Percentiles rank a stretch among this genome's conserved stretches.
Conservation (phyloP, 2,797 vertebrate species). For the Melanotaenia parkinsoni region DNA sequence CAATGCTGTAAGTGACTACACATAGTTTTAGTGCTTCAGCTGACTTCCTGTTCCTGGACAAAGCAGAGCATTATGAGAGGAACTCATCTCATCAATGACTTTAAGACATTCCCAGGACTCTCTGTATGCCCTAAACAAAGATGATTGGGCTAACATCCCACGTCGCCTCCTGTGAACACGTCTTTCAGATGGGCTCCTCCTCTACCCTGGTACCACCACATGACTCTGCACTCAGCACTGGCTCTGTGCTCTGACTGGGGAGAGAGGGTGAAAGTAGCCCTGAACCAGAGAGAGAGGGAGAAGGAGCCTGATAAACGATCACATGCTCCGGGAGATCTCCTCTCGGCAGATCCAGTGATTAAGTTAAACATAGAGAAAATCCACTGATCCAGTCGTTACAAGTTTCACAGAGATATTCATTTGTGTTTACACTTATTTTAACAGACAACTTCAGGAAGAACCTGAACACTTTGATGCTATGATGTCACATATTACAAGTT, state of each 20-base stretch:
- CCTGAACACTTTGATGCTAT: slow-evolving; percentile 14
- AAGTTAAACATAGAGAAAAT: slow-evolving; percentile 69
- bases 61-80: slow-evolving; percentile 49
- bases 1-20: slow-evolving; percentile 30
- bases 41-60: slow-evolving; percentile 62
- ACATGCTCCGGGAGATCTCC: slow-evolving; percentile 78
- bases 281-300: slow-evolving; percentile 63
- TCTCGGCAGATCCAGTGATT: slow-evolving; percentile 78
- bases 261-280: slow-evolving; percentile 72
- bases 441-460: slow-evolving; percentile 12
- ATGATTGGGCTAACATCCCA: slow-evolving; percentile 63
- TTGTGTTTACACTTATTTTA: slow-evolving; percentile 13
- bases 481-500: slow-evolving; percentile 8
- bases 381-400: slow-evolving; percentile 49
- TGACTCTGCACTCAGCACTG: slow-evolving; percentile 75
- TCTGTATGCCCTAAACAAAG: slow-evolving; percentile 62
- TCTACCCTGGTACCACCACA: slow-evolving; percentile 74
- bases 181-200: slow-evolving; percentile 71
- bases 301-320: slow-evolving; percentile 78
- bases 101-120: slow-evolving; percentile 71
- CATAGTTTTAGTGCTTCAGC: slow-evolving; percentile 44
- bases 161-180: slow-evolving; percentile 66
- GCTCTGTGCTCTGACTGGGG: slow-evolving; percentile 54
- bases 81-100: slow-evolving; percentile 71
- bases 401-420: slow-evolving; percentile 36